phyloP scores from a whole-genome alignment of 2,888 invertebrate genomes.

The Zygaena filipendulae region DNA sequence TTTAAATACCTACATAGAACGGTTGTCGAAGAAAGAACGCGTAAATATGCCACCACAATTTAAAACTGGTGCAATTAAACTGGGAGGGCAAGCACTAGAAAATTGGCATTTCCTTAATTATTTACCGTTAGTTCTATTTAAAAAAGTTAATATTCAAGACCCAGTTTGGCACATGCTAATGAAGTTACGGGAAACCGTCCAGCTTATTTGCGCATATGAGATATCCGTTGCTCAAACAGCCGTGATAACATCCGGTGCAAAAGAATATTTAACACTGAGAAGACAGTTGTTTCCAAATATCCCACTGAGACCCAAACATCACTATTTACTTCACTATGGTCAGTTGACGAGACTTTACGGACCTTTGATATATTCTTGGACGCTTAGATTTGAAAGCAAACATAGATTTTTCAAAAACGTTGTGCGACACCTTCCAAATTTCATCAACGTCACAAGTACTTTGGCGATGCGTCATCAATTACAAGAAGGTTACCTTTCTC shows the following conservation, averaged over 20 bases:
- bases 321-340: constrained; percentile 1
- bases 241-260: not conserved
- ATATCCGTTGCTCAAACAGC: not conserved
- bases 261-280: not conserved
- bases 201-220: not conserved
- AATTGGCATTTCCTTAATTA: constrained; percentile 2
- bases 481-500: constrained; percentile 2
- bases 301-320: not conserved
- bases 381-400: constrained; percentile 1
- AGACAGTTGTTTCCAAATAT: not conserved
- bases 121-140: not conserved
- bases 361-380: constrained; percentile 1
- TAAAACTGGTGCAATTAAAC: not conserved
- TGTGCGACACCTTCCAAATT: constrained; percentile 1
- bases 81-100: not conserved
- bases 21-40: not conserved
- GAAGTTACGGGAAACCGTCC: constrained; percentile 1
- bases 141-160: not conserved
- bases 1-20: not conserved
- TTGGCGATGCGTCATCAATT: constrained; percentile 1
- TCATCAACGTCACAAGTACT: constrained; percentile 1
- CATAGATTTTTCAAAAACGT: constrained; percentile 1
- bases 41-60: constrained; percentile 1
- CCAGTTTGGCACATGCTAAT: not conserved
- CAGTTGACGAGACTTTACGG: not conserved